Conservation (phyloP, 2,888 invertebrate genomes). For the Cantharis rufa region DNA sequence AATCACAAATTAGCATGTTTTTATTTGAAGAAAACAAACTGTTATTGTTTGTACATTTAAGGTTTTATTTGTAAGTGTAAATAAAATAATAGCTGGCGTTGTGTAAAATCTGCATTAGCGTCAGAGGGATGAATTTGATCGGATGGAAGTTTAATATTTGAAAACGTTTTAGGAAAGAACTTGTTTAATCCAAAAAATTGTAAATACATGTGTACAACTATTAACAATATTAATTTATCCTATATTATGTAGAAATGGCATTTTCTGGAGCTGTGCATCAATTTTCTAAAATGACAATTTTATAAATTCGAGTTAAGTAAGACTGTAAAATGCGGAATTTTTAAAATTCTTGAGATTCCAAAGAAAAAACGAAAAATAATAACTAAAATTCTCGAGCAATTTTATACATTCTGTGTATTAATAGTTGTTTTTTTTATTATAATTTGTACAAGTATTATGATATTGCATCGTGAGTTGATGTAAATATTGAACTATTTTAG, state of each 20-base stretch:
- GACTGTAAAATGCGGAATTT: conserved; percentile 12
- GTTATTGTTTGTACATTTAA: conserved; percentile 26
- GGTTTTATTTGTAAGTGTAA: conserved; percentile 26
- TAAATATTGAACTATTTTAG: not conserved
- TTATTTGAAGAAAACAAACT: conserved; percentile 7
- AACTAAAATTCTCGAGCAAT: not conserved
- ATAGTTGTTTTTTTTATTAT: not conserved
- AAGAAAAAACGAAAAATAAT: not conserved
- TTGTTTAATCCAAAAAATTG: conserved; percentile 41
- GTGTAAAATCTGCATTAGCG: conserved; percentile 11
- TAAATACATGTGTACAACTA: conserved; percentile 58
- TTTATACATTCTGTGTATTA: conserved; percentile 9
- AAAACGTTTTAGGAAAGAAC: conserved; percentile 16
- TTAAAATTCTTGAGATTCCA: conserved; percentile 4
- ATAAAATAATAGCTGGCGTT: conserved; percentile 21
- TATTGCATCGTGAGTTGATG: not conserved
- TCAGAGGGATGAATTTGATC: conserved; percentile 3
- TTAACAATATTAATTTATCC: conserved; percentile 42
- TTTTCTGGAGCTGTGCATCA: conserved; percentile 17
- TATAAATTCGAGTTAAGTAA: conserved; percentile 1
- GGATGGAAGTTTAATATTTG: conserved; percentile 12
- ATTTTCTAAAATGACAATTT: conserved; percentile 13
- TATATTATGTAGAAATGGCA: conserved; percentile 18
- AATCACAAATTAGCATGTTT: conserved; percentile 25
- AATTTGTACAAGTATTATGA: not conserved